Evolutionary conservation across 1,140 invertebrate genomes (phyloP), one percentile per base, ranked within the genome.

Genomic region (Eciton burchellii): DNA sequence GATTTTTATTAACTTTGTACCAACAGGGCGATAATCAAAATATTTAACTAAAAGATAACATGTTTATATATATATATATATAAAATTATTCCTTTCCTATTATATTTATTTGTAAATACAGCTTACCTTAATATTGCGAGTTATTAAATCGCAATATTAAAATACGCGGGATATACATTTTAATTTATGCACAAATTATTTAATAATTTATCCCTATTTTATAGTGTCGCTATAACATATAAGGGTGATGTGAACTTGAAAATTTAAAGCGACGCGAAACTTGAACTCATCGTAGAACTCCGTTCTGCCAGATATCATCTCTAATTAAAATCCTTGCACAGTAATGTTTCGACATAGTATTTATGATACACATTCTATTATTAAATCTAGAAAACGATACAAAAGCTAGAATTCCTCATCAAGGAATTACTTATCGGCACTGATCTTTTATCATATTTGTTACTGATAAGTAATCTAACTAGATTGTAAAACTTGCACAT

Each of bases 391-490:
- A 70, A n/a, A n/a, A 29, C 14, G 29, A 70, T 70, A 11, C 4
- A 66, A 3, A 56, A 56, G 43, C 35, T 56, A 56, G 47, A 43
- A n/a, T n/a, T n/a, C 26, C 24, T 66, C 2, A 19, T 77, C 56
- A 68, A 77, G 9, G 24, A 26, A 79, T 45, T 57, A 70, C 6
- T 3, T 54, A 21, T 77, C 19, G 19, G 9, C 5, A 41, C 26
- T 24, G 8, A 19, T 21, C n/a, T 70, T 52, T 79, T 68, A 70
- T 70, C 47, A 9, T 19, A 0, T 1, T 12, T 16, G 43, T 54
- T 43, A 70, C 3, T 29, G 35, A 70, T 47, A 56, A 52, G 59
- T 79, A 56, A 77, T 77, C 43, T 77, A 77, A 68, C 19, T 11
- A 24, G 21, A 29, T 26, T 19, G 12, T 14, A 66, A 74, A 14